Percentiles rank a stretch among this genome's conserved stretches.
Conservation (phyloP, 2,113 vertebrate species). For the Haliaeetus leucogaster region DNA sequence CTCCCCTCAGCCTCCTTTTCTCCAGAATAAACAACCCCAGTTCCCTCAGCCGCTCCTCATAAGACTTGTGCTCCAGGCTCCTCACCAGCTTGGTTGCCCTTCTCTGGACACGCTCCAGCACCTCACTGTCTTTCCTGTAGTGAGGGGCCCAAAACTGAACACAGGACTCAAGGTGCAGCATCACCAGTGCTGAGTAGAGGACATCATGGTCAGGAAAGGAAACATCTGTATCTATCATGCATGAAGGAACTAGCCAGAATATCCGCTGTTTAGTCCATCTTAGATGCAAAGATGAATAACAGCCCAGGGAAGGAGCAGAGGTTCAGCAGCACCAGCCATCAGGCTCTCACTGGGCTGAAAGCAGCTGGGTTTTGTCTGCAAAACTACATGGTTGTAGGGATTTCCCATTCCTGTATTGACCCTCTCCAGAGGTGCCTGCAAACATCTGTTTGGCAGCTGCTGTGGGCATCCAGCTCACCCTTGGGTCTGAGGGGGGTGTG, state of each 20-base stretch:
- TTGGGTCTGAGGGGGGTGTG: not conserved
- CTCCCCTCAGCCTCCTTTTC: too few relatives aligned
- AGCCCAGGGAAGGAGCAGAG: not conserved
- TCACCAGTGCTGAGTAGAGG: too few relatives aligned
- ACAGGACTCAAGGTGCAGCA: too few relatives aligned
- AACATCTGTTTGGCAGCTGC: not conserved
- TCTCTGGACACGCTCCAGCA: too few relatives aligned
- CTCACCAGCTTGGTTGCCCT: too few relatives aligned
- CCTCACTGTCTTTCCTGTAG: too few relatives aligned
- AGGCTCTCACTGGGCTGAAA: not conserved
- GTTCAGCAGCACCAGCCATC: not conserved
- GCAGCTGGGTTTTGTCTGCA: not conserved
- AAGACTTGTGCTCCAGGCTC: too few relatives aligned
- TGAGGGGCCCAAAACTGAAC: too few relatives aligned
- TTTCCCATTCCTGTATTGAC: not conserved
- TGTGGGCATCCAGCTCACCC: not conserved
- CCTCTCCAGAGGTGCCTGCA: not conserved
- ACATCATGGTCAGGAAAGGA: not conserved
- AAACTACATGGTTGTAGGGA: not conserved
- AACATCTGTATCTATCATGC: rapidly evolving
- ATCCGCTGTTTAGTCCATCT: not conserved
- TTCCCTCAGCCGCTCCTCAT: too few relatives aligned
- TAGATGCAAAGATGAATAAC: not conserved
- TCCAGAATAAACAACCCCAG: too few relatives aligned
- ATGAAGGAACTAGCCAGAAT: not conserved